These are phyloP conservation scores for Achlya flavicornis DNA, from an alignment of 2,888 invertebrate species.

Conservation along the genomic window DNA sequence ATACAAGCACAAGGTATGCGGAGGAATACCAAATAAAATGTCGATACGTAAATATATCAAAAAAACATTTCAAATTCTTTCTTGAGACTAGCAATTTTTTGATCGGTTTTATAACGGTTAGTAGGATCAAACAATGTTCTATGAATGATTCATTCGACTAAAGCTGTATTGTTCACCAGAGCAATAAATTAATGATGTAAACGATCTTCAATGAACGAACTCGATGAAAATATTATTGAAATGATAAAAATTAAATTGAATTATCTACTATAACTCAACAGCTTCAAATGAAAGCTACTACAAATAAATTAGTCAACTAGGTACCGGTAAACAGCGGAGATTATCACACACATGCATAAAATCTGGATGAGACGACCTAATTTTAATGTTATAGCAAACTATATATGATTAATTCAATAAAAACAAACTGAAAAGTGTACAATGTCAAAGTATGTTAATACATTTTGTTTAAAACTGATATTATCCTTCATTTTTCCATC, in stretches of 20 bases:
- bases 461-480: not conserved
- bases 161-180: not conserved
- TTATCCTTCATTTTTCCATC: not conserved
- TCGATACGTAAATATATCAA: slow-evolving; percentile 20
- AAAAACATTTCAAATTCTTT: slow-evolving; percentile 29
- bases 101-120: slow-evolving; percentile 58
- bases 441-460: not conserved
- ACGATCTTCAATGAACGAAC: slow-evolving; percentile 15
- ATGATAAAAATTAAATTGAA: slow-evolving; percentile 28
- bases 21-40: slow-evolving; percentile 15
- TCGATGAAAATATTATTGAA: slow-evolving; percentile 25
- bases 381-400: slow-evolving; percentile 1
- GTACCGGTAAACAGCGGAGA: slow-evolving; percentile 43
- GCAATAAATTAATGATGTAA: slow-evolving; percentile 3
- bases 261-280: slow-evolving; percentile 40
- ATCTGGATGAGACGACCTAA: slow-evolving; percentile 14
- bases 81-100: slow-evolving; percentile 81
- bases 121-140: slow-evolving; percentile 27
- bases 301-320: slow-evolving; percentile 59
- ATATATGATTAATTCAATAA: not conserved
- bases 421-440: slow-evolving; percentile 8
- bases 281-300: slow-evolving; percentile 59
- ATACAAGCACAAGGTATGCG: slow-evolving; percentile 6
- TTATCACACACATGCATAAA: slow-evolving; percentile 61
- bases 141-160: slow-evolving; percentile 21